Evolutionary conservation across 23 tunicate genomes (phyloP).

Genomic region (Ascidia mentula): DNA sequence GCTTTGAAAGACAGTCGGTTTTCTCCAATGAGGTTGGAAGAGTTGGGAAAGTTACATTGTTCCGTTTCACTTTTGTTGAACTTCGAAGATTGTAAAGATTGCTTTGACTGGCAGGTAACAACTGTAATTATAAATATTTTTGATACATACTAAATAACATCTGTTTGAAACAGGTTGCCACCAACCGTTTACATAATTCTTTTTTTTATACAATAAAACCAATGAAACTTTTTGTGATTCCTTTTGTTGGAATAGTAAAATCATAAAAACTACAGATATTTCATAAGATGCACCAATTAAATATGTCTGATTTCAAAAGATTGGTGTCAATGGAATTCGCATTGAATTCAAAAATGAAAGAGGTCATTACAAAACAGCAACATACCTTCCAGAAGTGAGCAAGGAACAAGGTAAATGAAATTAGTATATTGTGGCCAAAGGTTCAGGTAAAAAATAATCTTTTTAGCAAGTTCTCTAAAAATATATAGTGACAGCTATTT

Average conservation of each 20-base stretch:
- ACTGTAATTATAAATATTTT: neutral
- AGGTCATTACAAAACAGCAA: slow-evolving; percentile 83
- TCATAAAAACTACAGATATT: no score
- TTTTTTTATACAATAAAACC: no score
- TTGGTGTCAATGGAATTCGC: slow-evolving; percentile 94
- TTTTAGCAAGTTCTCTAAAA: no score
- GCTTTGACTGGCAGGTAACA: slow-evolving; percentile 89
- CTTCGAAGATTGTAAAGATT: slow-evolving; percentile 75
- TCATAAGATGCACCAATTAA: no score
- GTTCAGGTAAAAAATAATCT: no score
- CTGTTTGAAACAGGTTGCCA: no score
- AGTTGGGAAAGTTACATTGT: slow-evolving; percentile 58
- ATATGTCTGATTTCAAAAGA: slow-evolving; percentile 17
- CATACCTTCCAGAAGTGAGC: slow-evolving; percentile 95
- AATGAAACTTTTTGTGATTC: no score
- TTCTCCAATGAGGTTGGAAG: slow-evolving; percentile 56
- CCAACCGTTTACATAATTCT: no score
- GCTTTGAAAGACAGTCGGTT: slow-evolving; percentile 90
- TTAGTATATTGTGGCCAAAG: no score
- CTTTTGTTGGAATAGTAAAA: no score
- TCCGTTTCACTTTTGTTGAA: slow-evolving; percentile 73
- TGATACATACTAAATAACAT: no score
- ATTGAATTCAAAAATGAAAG: slow-evolving; percentile 82
- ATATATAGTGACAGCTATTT: no score
- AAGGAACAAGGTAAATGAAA: slow-evolving; percentile 77